A percentile compares a stretch with the other conserved stretches of the same genome.
Conservation (phyloP, 2,888 invertebrate species). For the Agrotis exclamationis region DNA sequence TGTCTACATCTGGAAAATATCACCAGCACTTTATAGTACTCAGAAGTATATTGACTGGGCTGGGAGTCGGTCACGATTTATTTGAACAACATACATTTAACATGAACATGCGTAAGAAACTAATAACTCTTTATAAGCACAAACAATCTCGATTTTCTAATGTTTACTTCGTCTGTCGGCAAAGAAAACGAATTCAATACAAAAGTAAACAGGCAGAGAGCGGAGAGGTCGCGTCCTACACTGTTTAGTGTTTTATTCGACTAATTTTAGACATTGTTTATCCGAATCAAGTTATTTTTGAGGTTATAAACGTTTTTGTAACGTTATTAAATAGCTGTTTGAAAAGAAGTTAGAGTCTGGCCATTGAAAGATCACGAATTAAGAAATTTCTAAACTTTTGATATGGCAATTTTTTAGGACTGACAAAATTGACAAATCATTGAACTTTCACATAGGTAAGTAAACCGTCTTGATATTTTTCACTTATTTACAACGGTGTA, state of each 20-base stretch:
- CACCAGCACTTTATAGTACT: slow-evolving; percentile 60
- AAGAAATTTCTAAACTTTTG: no score
- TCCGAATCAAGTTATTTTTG: slow-evolving; percentile 49
- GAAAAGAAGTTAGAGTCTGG: slow-evolving; percentile 20
- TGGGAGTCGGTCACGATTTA: slow-evolving; percentile 37
- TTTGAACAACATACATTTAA: slow-evolving; percentile 53
- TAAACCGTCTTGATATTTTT: no score
- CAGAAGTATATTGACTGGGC: slow-evolving; percentile 48
- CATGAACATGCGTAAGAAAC: slow-evolving; percentile 40
- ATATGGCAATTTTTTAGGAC: no score
- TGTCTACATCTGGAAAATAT: slow-evolving; percentile 44
- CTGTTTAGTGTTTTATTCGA: slow-evolving; percentile 49
- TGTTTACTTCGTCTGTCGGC: slow-evolving; percentile 72
- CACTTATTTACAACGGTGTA: no score
- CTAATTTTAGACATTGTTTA: slow-evolving; percentile 60
- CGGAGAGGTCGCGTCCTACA: slow-evolving; percentile 41
- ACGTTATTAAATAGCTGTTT: slow-evolving; percentile 29
- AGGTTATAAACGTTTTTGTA: slow-evolving; percentile 43
- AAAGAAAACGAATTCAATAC: slow-evolving; percentile 66
- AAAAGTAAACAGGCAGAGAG: slow-evolving; percentile 64
- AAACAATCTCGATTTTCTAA: slow-evolving; percentile 64
- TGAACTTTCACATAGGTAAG: no score
- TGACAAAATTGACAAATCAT: no score
- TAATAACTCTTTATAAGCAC: slow-evolving; percentile 60
- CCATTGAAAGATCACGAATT: no score